Conservation (phyloP, 2,888 invertebrate genomes). For the Pyrocoelia pectoralis region DNA sequence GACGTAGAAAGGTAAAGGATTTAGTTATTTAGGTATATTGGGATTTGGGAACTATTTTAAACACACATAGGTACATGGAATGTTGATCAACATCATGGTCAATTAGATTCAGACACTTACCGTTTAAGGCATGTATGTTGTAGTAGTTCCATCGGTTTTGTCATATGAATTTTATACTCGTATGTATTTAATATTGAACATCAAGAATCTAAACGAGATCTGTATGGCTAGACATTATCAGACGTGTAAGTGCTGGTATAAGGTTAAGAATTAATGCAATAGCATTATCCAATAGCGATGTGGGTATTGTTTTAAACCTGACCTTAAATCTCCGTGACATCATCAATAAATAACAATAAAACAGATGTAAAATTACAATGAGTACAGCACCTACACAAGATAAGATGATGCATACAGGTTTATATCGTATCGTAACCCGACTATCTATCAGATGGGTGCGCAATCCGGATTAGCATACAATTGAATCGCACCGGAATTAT, state of each 20-base stretch:
- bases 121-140: no score
- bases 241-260: constrained; percentile 18
- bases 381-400: constrained; percentile 40
- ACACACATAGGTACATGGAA: no score
- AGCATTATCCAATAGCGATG: constrained; percentile 33
- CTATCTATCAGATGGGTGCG: constrained; percentile 43
- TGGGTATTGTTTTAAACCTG: constrained; percentile 37
- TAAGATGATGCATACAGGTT: constrained; percentile 40
- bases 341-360: constrained; percentile 39
- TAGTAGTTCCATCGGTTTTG: no score
- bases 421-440: constrained; percentile 27
- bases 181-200: not conserved
- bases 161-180: no score
- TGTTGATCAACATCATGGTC: no score
- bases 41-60: no score
- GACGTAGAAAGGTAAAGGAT: no score
- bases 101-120: no score
- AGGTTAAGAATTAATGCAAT: constrained; percentile 22
- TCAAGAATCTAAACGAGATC: constrained; percentile 6
- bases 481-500: constrained; percentile 44
- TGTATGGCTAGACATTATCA: constrained; percentile 16
- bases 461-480: constrained; percentile 45
- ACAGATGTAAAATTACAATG: constrained; percentile 41
- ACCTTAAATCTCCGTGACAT: constrained; percentile 40
- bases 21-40: no score